Base-by-base conservation (phyloP, 92 coral and sea anemone species). In the Porites cylindrica region DNA sequence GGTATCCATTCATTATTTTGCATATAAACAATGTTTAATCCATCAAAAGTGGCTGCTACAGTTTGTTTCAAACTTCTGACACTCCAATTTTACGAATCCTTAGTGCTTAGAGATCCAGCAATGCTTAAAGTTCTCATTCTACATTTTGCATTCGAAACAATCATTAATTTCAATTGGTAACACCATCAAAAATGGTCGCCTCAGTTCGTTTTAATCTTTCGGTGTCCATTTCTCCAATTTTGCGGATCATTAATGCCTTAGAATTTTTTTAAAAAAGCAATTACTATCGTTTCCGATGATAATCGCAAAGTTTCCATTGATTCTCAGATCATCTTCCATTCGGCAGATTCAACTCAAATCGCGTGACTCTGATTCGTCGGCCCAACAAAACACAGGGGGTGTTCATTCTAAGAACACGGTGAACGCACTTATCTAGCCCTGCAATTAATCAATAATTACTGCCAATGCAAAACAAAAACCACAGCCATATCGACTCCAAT, bases 371-470 rank as follows among this genome's bases (percentile, higher is more conserved):
- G 38, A 60, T 1, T 38, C 24, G 19, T 13, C 51, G 38, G 64
- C 3, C 50, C 62, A 21, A 79, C 38, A 67, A 70, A 43, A 54
- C 85, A 59, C 8, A 73, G 7, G 4, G 26, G 75, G 77, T 38
- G 85, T 70, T 70, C 13, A 51, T 18, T 32, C 64, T 26, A 79
- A 65, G 60, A 38, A 17, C 75, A 53, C 47, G 47, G 18, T 10
- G 14, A 52, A 81, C 52, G 14, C 66, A 70, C 26, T 81, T 24
- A 81, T 10, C 65, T 11, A 12, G 66, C 75, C 47, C 19, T 24
- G 77, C 85, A 81, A 81, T 81, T 19, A 81, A 81, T 59, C 69
- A 54, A 53, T 16, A 70, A 69, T 72, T 23, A n/a, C 85, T 81
- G 67, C 77, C 77, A n/a, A 61, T 18, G 38, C 51, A 69, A 81